phyloP scores from a whole-genome alignment of 2,113 vertebrate genomes.

The Carollia perspicillata region DNA sequence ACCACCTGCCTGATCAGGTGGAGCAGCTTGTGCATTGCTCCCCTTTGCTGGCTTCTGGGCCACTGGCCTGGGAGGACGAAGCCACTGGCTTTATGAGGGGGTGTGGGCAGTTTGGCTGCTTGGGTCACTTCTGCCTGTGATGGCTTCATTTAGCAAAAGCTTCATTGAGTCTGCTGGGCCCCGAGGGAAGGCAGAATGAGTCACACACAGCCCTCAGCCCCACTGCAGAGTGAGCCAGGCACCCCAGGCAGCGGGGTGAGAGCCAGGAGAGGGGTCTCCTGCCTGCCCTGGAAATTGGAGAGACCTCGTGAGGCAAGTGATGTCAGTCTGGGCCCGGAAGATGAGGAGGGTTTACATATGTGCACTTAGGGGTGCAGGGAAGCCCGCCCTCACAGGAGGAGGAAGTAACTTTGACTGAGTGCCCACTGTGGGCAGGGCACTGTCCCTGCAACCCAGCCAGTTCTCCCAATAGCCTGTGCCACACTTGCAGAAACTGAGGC shows the following conservation, averaged over 20 bases:
- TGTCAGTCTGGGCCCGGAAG: neutral
- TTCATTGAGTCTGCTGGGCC: neutral
- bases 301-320: neutral
- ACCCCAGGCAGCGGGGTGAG: neutral
- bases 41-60: neutral
- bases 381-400: neutral
- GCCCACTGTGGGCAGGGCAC: neutral
- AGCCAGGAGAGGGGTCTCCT: neutral
- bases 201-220: conserved; percentile 19
- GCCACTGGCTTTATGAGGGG: neutral
- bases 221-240: neutral
- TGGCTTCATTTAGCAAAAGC: conserved; percentile 53
- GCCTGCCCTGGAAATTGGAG: neutral
- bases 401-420: neutral
- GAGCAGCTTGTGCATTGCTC: neutral
- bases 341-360: conserved; percentile 42
- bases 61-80: neutral
- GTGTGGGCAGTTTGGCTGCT: neutral
- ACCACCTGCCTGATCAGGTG: neutral
- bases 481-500: neutral
- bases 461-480: neutral
- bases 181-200: neutral
- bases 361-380: fast-evolving
- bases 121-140: conserved; percentile 29
- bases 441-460: neutral